Base-by-base conservation (phyloP, 2,113 vertebrate species). In the Clupea harengus region DNA sequence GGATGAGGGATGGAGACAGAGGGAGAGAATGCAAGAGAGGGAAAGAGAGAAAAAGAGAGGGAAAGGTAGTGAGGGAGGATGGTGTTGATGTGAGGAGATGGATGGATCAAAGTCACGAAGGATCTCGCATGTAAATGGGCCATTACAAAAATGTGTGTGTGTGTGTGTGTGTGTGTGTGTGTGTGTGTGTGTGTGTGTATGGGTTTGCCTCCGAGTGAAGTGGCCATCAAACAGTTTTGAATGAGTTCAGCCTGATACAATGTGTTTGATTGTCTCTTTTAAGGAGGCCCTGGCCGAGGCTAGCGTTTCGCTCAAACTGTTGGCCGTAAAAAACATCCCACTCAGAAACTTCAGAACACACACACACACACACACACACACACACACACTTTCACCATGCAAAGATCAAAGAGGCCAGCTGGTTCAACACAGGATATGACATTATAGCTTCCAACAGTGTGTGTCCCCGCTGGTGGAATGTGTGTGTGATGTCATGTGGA, bases 401-500 rank as follows among this genome's bases (percentile, higher is more conserved):
- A 57, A 6, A 60, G 44, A 67, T 83, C 82, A 83, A 83, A 60
- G 57, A 20, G 64, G 44, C 81, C 50, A 28, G 81, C 81, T 13
- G 54, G 52, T 54, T 54, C 52, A 54, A 54, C 52, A 54, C 82
- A 83, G 82, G 82, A 64, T 83, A 67, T 83, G 82, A 83, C 82
- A 83, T 83, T 44, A 83, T 45, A 45, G n/a, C 39, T 83, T 39
- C 52, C 52, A 54, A 54, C 52, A 18, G 52, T 15, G 47, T 49
- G 47, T 49, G 52, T 54, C 52, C 52, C 52, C 52, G 17, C 17
- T 18, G 52, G 52, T 18, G 17, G 52, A 54, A 15, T 54, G 52
- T 18, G 52, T 13, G 60, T 67, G 80, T 83, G 88, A 84, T 8
- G 25, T 75, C 85, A 88, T 89, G 88, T 89, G 44, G 15, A 32